A percentile compares a stretch with the other conserved stretches of the same genome.
Evolutionary conservation across 2,888 invertebrate species (phyloP).

Genomic region (Flexamia atlantica): DNA sequence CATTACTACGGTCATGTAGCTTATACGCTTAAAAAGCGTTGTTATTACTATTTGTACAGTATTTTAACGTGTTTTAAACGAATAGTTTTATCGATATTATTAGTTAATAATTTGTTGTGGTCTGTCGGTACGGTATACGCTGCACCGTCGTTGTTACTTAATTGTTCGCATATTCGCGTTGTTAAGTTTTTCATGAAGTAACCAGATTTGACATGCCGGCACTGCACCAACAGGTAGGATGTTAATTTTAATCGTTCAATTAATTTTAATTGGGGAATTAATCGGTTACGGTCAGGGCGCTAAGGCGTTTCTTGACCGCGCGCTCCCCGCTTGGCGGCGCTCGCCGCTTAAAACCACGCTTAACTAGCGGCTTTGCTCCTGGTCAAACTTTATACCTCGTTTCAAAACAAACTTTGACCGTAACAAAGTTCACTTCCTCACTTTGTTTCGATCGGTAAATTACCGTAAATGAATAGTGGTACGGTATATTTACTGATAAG

Average conservation of each 20-base stretch:
- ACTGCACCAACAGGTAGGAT: slow-evolving; percentile 50
- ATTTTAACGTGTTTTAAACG: slow-evolving; percentile 46
- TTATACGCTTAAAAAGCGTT: slow-evolving; percentile 53
- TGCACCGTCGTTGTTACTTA: not conserved
- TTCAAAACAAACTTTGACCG: not conserved
- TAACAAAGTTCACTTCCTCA: not conserved
- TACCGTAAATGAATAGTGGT: slow-evolving; percentile 27
- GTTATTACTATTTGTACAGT: slow-evolving; percentile 49
- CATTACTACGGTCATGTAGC: slow-evolving; percentile 13
- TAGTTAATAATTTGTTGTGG: not conserved
- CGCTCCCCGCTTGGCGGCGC: not conserved
- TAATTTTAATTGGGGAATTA: slow-evolving; percentile 53
- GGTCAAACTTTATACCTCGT: not conserved
- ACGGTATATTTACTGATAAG: too few relatives aligned
- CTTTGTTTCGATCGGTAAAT: not conserved
- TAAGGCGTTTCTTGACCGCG: slow-evolving; percentile 38
- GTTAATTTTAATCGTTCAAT: slow-evolving; percentile 45
- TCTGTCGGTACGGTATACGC: slow-evolving; percentile 8
- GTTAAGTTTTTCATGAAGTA: slow-evolving; percentile 23
- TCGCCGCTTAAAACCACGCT: not conserved
- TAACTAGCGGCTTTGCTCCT: not conserved
- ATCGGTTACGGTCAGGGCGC: slow-evolving; percentile 50
- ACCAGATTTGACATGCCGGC: slow-evolving; percentile 51
- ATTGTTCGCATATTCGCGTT: not conserved
- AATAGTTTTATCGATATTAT: not conserved